These are phyloP conservation scores for Patella caerulea DNA, from an alignment of 2,888 invertebrate genomes.

Conservation along the genomic window DNA sequence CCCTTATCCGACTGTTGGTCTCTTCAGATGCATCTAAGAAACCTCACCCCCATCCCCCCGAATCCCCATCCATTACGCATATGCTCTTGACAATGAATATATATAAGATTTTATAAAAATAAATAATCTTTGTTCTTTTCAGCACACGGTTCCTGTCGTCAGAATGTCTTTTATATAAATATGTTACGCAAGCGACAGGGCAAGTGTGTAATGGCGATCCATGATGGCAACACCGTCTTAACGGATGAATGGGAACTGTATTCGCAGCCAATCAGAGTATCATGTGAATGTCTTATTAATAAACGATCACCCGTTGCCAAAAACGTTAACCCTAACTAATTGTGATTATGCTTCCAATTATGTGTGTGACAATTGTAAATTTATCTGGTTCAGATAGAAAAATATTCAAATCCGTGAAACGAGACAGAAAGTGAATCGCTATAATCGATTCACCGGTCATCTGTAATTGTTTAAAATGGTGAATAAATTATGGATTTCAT, in stretches of 20 bases:
- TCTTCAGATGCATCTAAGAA: too few relatives aligned
- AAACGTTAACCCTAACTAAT: constrained; percentile 15
- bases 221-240: constrained; percentile 35
- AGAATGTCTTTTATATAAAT: constrained; percentile 35
- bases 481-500: too few relatives aligned
- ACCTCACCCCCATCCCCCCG: too few relatives aligned
- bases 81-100: not conserved
- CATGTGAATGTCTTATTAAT: constrained; percentile 48
- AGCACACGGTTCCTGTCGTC: constrained; percentile 50
- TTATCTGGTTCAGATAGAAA: too few relatives aligned
- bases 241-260: constrained; percentile 47
- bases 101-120: not conserved
- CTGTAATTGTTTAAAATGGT: too few relatives aligned
- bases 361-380: too few relatives aligned
- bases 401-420: too few relatives aligned
- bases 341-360: not conserved
- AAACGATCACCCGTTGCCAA: constrained; percentile 39
- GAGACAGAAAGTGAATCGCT: too few relatives aligned
- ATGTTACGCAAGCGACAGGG: constrained; percentile 40
- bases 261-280: constrained; percentile 44
- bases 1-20: too few relatives aligned
- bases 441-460: not conserved
- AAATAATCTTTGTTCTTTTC: constrained; percentile 26
- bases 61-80: too few relatives aligned
- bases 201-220: constrained; percentile 39